A percentile compares a stretch with the other conserved stretches of the same genome.
Conservation (phyloP, 1,140 invertebrate species). For the Camponotus vicinus region DNA sequence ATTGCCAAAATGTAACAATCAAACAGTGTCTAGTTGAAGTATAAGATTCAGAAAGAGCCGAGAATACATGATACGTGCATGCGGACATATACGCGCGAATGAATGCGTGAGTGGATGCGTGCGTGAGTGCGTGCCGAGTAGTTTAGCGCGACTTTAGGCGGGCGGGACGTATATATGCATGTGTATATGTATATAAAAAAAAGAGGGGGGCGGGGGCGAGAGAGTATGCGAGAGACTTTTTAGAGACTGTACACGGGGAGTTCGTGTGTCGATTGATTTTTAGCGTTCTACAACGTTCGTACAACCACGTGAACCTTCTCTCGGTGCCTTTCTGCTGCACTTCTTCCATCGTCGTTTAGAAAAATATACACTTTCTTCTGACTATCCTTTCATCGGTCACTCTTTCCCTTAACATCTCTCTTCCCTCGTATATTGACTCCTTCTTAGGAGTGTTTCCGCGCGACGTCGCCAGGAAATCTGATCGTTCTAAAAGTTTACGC, state of each 20-base stretch:
- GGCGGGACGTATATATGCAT: conserved; percentile 17
- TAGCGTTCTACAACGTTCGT: conserved; percentile 51
- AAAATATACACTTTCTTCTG: conserved; percentile 47
- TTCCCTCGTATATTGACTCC: background rate
- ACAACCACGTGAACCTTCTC: conserved; percentile 73
- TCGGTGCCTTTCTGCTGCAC: conserved; percentile 81
- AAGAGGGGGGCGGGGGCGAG: background rate
- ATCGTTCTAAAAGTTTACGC: background rate
- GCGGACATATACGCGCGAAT: background rate
- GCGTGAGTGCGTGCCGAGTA: conserved; percentile 30
- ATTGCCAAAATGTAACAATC: conserved; percentile 84
- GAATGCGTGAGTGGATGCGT: background rate
- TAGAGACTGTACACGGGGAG: conserved; percentile 54
- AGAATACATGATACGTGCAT: background rate
- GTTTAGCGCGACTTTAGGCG: conserved; percentile 53
- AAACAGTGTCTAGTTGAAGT: conserved; percentile 79
- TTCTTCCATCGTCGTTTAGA: conserved; percentile 72
- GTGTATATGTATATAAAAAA: background rate
- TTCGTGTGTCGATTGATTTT: conserved; percentile 54
- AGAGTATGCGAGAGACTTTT: conserved; percentile 44
- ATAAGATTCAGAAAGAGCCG: conserved; percentile 40
- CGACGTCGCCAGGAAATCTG: conserved; percentile 8
- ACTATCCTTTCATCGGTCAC: conserved; percentile 15
- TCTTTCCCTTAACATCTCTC: conserved; percentile 14
- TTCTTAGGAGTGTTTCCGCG: conserved; percentile 47